phyloP scores from a whole-genome alignment of 2,113 vertebrate species.

The Falcunculus frontatus region DNA sequence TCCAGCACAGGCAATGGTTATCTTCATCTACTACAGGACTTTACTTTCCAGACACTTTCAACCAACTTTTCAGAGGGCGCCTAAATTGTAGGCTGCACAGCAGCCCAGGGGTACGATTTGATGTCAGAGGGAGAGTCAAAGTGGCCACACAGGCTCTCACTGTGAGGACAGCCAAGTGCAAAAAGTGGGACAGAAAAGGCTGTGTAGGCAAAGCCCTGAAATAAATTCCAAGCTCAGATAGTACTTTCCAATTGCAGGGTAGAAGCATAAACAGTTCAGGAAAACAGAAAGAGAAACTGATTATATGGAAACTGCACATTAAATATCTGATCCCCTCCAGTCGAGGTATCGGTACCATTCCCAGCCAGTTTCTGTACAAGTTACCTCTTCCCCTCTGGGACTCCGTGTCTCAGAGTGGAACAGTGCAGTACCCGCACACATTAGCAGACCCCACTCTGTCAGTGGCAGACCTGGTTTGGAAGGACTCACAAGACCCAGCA shows the following conservation, averaged over 20 bases:
- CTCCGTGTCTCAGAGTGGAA: not conserved
- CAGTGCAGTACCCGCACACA: not conserved
- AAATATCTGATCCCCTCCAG: not conserved
- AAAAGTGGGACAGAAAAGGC: not conserved
- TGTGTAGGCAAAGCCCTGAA: not conserved
- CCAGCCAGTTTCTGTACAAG: not conserved
- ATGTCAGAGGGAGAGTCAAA: not conserved
- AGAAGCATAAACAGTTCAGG: not conserved
- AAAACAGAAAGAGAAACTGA: not conserved
- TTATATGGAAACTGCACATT: not conserved
- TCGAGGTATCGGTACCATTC: rapidly evolving
- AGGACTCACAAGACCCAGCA: not conserved
- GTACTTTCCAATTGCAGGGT: not conserved
- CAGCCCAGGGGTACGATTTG: not conserved
- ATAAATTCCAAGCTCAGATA: not conserved
- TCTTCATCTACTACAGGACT: not conserved
- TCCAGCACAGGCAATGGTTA: not conserved
- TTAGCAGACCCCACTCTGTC: not conserved
- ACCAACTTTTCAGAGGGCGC: not conserved
- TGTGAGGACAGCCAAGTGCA: not conserved
- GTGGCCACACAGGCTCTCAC: not conserved
- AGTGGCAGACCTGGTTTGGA: not conserved
- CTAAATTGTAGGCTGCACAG: not conserved
- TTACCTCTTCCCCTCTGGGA: not conserved
- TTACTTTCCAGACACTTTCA: not conserved